phyloP scores from a whole-genome alignment of 2,888 invertebrate genomes.

The Thumatha senex region DNA sequence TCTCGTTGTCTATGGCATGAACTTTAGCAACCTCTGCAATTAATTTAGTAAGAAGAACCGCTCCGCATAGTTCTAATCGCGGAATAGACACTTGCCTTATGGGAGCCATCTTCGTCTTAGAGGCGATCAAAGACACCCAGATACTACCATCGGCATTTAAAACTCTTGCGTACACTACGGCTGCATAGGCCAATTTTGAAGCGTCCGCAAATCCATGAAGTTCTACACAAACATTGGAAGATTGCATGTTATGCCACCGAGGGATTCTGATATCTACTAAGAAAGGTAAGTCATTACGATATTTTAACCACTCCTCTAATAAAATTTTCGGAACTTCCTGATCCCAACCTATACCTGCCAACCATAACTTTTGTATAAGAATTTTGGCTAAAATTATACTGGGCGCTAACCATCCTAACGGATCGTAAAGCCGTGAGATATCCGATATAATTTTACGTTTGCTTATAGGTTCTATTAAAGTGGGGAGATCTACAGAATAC shows the following conservation, averaged over 20 bases:
- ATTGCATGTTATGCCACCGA: background rate
- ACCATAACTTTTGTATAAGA: no score
- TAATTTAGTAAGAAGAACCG: background rate
- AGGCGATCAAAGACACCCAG: background rate
- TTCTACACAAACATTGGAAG: background rate
- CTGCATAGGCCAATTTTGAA: background rate
- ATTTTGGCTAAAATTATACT: no score
- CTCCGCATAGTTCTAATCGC: background rate
- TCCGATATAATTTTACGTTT: no score
- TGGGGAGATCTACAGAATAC: no score
- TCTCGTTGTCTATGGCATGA: no score
- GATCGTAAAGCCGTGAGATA: no score
- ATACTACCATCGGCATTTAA: background rate
- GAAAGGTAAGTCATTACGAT: background rate
- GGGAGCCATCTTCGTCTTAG: background rate
- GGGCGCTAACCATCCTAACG: no score
- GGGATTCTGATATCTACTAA: background rate
- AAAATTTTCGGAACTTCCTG: no score
- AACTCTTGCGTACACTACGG: background rate
- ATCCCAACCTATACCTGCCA: no score
- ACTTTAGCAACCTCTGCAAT: no score
- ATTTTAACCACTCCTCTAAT: no score
- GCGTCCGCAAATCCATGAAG: background rate
- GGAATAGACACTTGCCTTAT: background rate
- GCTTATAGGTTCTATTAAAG: no score